Conservation (phyloP, 2,113 vertebrate species). For the Phoxinus phoxinus region DNA sequence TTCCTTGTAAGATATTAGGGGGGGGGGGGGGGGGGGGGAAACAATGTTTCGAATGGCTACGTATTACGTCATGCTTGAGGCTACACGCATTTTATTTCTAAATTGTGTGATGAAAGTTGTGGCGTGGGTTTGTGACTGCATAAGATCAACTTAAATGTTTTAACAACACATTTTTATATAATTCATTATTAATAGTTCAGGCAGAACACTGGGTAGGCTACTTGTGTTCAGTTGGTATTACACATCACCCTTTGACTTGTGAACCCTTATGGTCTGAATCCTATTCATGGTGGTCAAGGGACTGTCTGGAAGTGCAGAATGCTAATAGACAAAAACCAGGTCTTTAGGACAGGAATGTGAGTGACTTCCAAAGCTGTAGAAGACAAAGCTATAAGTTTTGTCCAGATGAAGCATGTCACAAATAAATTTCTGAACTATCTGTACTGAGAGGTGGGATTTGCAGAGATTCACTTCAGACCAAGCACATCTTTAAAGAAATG, state of each 20-base stretch:
- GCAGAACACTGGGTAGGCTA: background rate
- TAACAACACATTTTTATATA: background rate
- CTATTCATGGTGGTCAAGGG: background rate
- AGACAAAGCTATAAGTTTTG: background rate
- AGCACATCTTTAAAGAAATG: conserved; percentile 63
- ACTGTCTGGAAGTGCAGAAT: conserved; percentile 6
- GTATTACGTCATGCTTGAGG: conserved; percentile 4
- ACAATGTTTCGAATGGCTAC: background rate
- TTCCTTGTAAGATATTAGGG: background rate
- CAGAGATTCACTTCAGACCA: conserved; percentile 49
- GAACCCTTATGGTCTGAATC: background rate
- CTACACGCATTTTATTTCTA: background rate
- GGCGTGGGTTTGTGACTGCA: background rate
- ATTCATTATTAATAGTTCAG: background rate
- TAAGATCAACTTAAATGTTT: background rate
- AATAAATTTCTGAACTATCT: background rate
- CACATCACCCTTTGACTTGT: background rate
- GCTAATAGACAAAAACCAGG: background rate
- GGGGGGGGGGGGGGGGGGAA: no score
- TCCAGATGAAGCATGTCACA: background rate
- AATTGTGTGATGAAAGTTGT: background rate
- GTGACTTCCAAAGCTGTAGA: background rate
- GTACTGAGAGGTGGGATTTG: background rate
- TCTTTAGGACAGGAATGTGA: background rate
- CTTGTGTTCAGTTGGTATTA: background rate